phyloP scores from a whole-genome alignment of 2,113 vertebrate genomes.

The Triplophysa siluroides region DNA sequence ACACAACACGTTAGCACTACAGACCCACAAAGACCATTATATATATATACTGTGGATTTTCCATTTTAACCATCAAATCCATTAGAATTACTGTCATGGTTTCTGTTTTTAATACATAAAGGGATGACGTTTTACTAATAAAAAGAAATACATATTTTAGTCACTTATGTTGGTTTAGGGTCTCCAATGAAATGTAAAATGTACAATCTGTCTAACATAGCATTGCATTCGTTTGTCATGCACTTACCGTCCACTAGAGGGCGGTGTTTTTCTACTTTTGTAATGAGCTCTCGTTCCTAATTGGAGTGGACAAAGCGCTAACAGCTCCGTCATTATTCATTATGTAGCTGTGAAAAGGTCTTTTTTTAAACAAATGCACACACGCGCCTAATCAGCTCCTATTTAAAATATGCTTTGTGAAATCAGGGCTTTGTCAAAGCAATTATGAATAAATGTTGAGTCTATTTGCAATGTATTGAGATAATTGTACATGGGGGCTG shows the following conservation, averaged over 20 bases:
- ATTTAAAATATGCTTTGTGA: not conserved
- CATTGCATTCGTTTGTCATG: not conserved
- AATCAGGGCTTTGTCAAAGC: not conserved
- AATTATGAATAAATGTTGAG: slow-evolving; percentile 7
- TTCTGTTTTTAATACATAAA: no score
- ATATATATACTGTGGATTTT: no score
- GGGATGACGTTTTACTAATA: no score
- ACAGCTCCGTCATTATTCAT: slow-evolving; percentile 26
- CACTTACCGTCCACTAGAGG: not conserved
- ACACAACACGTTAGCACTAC: no score
- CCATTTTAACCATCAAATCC: no score
- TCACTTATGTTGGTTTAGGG: not conserved
- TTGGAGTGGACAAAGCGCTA: slow-evolving; percentile 10
- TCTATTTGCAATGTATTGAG: not conserved
- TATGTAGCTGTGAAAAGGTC: slow-evolving; percentile 9
- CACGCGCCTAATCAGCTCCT: slow-evolving; percentile 8
- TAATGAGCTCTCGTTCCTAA: not conserved
- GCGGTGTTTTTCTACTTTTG: not conserved
- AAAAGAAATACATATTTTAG: not conserved
- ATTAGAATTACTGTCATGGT: no score
- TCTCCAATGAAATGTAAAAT: no score
- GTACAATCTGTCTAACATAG: not conserved
- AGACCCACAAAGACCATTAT: no score
- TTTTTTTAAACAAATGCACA: slow-evolving; percentile 4
- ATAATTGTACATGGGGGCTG: not conserved